phyloP scores from a whole-genome alignment of 2,888 invertebrate species.

The Phalangium opilio region DNA sequence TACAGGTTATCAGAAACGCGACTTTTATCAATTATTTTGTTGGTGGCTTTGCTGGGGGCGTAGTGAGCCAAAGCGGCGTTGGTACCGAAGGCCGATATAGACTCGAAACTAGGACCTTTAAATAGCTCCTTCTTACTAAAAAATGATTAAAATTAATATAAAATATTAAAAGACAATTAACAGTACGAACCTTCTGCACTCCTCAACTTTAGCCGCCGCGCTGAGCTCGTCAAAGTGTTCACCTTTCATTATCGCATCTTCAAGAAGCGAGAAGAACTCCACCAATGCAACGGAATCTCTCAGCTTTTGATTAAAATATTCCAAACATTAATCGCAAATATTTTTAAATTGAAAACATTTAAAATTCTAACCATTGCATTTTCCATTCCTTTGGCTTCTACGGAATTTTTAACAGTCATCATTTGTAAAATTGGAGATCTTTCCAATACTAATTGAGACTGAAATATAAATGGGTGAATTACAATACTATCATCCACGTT shows the following conservation, averaged over 20 bases:
- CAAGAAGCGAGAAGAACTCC: slow-evolving; percentile 42
- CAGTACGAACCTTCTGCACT: slow-evolving; percentile 9
- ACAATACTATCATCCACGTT: too few relatives aligned
- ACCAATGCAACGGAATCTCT: slow-evolving; percentile 55
- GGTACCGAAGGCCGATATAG: slow-evolving; percentile 28
- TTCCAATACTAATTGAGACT: slow-evolving; percentile 7
- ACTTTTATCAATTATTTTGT: slow-evolving; percentile 27
- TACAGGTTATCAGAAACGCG: slow-evolving; percentile 20
- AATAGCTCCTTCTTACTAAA: slow-evolving; percentile 21
- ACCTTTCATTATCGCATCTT: slow-evolving; percentile 38
- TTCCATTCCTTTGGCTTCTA: slow-evolving; percentile 65
- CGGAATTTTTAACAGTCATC: slow-evolving; percentile 33
- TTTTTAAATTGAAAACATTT: too few relatives aligned
- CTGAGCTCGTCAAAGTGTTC: slow-evolving; percentile 17
- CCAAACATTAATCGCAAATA: too few relatives aligned
- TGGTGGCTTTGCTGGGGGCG: slow-evolving; percentile 24
- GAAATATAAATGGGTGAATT: too few relatives aligned
- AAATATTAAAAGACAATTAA: background rate
- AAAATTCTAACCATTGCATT: slow-evolving; percentile 30
- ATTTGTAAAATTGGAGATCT: slow-evolving; percentile 25
- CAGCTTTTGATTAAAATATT: slow-evolving; percentile 20
- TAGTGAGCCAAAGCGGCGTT: slow-evolving; percentile 32
- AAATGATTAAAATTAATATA: background rate
- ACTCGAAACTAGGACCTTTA: slow-evolving; percentile 29
- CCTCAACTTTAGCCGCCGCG: slow-evolving; percentile 9